Evolutionary conservation across 2,888 invertebrate genomes (phyloP).

Genomic region (Alloscopus bannaensis): DNA sequence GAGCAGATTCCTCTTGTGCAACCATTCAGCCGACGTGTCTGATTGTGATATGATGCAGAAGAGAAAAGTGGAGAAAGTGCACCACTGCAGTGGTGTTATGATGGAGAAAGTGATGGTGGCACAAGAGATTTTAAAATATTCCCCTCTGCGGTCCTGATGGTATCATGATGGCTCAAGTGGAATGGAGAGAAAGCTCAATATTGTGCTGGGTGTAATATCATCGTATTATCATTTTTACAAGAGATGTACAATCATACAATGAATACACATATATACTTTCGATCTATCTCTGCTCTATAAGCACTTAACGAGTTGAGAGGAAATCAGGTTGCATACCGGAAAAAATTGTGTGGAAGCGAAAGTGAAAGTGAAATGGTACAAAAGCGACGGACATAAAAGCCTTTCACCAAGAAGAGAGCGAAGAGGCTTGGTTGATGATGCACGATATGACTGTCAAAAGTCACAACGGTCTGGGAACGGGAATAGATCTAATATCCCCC

Average conservation of each 20-base stretch:
- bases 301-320: background rate
- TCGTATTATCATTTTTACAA: constrained; percentile 25
- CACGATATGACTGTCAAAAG: constrained; percentile 47
- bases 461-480: constrained; percentile 23
- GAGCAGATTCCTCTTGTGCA: constrained; percentile 41
- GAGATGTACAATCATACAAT: background rate
- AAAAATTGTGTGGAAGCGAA: background rate
- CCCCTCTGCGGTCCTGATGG: no score
- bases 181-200: constrained; percentile 17
- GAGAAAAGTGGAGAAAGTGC: constrained; percentile 17
- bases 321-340: background rate
- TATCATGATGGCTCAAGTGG: background rate
- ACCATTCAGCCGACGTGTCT: constrained; percentile 34
- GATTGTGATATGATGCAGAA: constrained; percentile 47
- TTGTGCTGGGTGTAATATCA: constrained; percentile 26
- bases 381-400: background rate
- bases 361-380: background rate
- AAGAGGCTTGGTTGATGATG: constrained; percentile 25
- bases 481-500: background rate
- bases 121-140: background rate
- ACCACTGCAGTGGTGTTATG: background rate
- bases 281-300: background rate
- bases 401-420: no score
- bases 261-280: constrained; percentile 2
- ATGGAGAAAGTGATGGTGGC: background rate